phyloP scores from a whole-genome alignment of 2,888 invertebrate genomes.

The Dicranocentrus wangi region DNA sequence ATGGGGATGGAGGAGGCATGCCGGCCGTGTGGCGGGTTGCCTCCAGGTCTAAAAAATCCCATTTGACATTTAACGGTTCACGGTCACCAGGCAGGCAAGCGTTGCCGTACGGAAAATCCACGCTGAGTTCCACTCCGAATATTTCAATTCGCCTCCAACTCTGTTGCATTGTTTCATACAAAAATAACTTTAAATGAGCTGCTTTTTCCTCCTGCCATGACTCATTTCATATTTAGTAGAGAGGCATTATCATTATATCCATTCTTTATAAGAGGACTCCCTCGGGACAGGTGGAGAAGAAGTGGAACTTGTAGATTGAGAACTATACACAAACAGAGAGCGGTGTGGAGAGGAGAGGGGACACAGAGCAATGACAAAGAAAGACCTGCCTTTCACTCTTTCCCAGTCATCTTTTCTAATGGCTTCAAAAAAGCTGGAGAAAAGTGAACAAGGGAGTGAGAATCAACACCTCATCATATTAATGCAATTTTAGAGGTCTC shows the following conservation, averaged over 20 bases:
- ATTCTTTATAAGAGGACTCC: constrained; percentile 40
- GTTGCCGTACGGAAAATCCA: too few relatives aligned
- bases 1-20: background rate
- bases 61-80: constrained; percentile 42
- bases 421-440: constrained; percentile 38
- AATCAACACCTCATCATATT: constrained; percentile 59
- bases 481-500: constrained; percentile 49
- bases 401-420: constrained; percentile 44
- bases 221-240: constrained; percentile 33
- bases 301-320: constrained; percentile 31
- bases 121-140: background rate
- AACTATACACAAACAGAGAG: constrained; percentile 6
- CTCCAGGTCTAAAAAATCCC: constrained; percentile 30
- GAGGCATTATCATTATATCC: constrained; percentile 50
- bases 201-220: constrained; percentile 30
- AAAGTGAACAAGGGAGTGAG: constrained; percentile 32
- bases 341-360: background rate
- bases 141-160: constrained; percentile 1
- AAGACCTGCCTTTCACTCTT: constrained; percentile 35
- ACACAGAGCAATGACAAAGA: background rate
- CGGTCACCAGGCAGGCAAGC: too few relatives aligned
- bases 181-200: constrained; percentile 51
- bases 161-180: background rate
- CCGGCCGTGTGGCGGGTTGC: background rate
- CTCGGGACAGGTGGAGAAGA: constrained; percentile 28